Evolutionary conservation across 1,140 invertebrate genomes (phyloP).

Genomic region (Parapsyche elsis): DNA sequence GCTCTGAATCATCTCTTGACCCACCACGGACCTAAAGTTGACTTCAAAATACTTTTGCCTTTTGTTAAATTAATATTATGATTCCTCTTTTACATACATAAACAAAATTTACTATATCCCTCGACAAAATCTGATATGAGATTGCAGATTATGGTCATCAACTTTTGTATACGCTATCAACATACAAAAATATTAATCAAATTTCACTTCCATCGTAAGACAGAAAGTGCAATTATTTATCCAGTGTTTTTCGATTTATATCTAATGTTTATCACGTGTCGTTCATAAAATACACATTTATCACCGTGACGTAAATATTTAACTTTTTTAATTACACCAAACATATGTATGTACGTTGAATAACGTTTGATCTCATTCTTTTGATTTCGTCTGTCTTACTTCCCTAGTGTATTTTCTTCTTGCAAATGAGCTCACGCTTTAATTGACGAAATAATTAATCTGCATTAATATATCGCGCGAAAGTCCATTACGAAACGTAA

Average conservation of each 20-base stretch:
- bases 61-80: too few species aligned
- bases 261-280: not conserved
- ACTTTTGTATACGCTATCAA: too few species aligned
- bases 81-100: too few species aligned
- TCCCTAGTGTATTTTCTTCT: not conserved
- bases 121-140: too few species aligned
- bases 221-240: too few species aligned
- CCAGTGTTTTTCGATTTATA: not conserved
- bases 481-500: constrained; percentile 18
- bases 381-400: not conserved
- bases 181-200: too few species aligned
- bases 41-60: too few species aligned
- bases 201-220: too few species aligned
- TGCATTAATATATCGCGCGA: not conserved
- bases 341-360: not conserved
- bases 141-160: too few species aligned
- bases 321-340: not conserved
- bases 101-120: too few species aligned
- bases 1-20: too few species aligned
- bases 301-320: not conserved
- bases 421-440: not conserved
- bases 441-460: constrained; percentile 10
- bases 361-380: not conserved
- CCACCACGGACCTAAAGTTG: too few species aligned
- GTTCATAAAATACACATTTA: not conserved